Conservation (phyloP, 2,797 vertebrate species). For the Hoplostethus atlanticus region DNA sequence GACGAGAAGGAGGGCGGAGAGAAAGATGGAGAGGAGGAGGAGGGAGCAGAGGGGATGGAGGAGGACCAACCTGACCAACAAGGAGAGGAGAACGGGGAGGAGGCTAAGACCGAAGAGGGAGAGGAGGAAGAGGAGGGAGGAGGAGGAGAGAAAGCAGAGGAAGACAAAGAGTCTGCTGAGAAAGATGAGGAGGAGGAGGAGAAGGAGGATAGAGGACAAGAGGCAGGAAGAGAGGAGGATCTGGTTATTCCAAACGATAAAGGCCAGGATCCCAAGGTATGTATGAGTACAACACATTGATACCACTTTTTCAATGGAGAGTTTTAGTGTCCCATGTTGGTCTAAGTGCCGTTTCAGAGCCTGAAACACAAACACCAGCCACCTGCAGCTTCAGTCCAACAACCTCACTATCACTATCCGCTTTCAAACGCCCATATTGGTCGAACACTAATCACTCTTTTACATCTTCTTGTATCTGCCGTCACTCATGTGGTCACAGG, state of each 20-base stretch:
- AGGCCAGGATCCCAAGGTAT: constrained; percentile 89
- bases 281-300: not conserved
- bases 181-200: constrained; percentile 67
- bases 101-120: constrained; percentile 77
- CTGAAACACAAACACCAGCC: too few species aligned
- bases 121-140: constrained; percentile 65
- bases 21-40: constrained; percentile 65
- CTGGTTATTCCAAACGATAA: constrained; percentile 73
- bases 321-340: too few species aligned
- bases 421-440: too few species aligned
- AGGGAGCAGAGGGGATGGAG: constrained; percentile 70
- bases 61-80: constrained; percentile 71
- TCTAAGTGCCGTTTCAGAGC: too few species aligned
- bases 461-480: too few species aligned
- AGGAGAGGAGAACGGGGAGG: constrained; percentile 70
- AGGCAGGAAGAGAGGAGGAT: constrained; percentile 69
- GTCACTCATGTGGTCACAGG: constrained; percentile 37
- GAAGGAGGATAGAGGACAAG: constrained; percentile 63
- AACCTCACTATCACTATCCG: too few species aligned
- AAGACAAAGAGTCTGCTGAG: constrained; percentile 69
- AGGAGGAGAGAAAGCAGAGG: constrained; percentile 69
- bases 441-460: too few species aligned
- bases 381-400: too few species aligned
- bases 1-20: constrained; percentile 74
- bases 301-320: too few species aligned